A percentile compares a stretch with the other conserved stretches of the same genome.
Evolutionary conservation across 2,797 vertebrate genomes (phyloP).

Genomic region (Sebastes nivosus): DNA sequence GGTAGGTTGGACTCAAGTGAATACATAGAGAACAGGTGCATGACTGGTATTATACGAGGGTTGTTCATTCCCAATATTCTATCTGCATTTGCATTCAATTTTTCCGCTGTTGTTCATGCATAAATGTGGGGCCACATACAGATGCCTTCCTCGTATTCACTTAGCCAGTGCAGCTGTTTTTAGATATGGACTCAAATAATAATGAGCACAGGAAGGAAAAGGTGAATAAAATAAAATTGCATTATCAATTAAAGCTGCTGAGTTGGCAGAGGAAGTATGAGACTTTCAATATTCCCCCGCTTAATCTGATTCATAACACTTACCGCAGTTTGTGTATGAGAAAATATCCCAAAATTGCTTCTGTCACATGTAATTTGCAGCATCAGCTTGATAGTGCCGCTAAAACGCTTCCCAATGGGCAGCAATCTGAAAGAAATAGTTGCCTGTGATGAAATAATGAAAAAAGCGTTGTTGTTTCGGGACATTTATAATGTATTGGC

Average conservation of each 20-base stretch:
- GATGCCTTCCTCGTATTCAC: not conserved
- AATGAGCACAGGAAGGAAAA: slow-evolving; percentile 15
- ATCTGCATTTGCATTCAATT: not conserved
- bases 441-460: slow-evolving; percentile 45
- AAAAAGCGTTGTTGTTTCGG: slow-evolving; percentile 47
- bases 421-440: slow-evolving; percentile 52
- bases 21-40: not conserved
- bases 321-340: slow-evolving; percentile 65
- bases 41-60: not conserved
- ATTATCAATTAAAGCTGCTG: slow-evolving; percentile 76
- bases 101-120: not conserved
- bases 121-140: not conserved
- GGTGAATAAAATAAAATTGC: slow-evolving; percentile 43
- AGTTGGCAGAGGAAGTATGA: slow-evolving; percentile 60
- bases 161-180: not conserved
- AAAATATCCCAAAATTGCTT: slow-evolving; percentile 76
- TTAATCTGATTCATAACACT: slow-evolving; percentile 74
- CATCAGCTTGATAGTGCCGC: slow-evolving; percentile 60
- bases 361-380: slow-evolving; percentile 77
- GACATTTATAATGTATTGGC: slow-evolving; percentile 48
- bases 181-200: slow-evolving; percentile 15
- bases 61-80: not conserved
- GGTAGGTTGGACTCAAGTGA: slow-evolving; percentile 79
- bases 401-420: slow-evolving; percentile 49
- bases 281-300: slow-evolving; percentile 59